These are phyloP conservation scores for Orthosia gracilis DNA, from an alignment of 2,888 invertebrate genomes.

Conservation along the genomic window DNA sequence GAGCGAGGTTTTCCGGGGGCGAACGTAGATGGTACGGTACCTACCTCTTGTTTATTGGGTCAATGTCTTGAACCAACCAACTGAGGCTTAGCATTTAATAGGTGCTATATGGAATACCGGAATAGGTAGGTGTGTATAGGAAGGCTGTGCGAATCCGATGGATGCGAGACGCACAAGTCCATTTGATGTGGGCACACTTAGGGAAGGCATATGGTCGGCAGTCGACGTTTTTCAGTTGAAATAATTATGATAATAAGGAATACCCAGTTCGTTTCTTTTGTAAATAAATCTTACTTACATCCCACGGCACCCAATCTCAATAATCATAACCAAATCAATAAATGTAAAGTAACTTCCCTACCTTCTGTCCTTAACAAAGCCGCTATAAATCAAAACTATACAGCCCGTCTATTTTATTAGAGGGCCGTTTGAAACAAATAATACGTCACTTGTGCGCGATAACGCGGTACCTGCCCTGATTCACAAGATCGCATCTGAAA, in stretches of 20 bases:
- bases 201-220: too few relatives aligned
- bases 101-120: too few relatives aligned
- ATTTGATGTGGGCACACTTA: too few relatives aligned
- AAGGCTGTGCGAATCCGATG: too few relatives aligned
- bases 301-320: conserved; percentile 1
- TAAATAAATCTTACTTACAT: too few relatives aligned
- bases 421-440: conserved; percentile 69
- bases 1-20: neutral
- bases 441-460: conserved; percentile 69
- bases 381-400: conserved; percentile 65
- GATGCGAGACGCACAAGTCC: too few relatives aligned
- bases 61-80: neutral
- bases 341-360: conserved; percentile 24
- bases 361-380: conserved; percentile 28
- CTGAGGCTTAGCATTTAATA: neutral
- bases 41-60: neutral
- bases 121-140: too few relatives aligned
- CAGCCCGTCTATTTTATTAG: conserved; percentile 64
- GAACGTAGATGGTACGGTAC: neutral
- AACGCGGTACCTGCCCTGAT: conserved; percentile 78
- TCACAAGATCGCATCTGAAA: conserved; percentile 85
- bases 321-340: conserved; percentile 28
- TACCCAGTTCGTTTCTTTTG: neutral
- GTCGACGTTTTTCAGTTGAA: too few relatives aligned
- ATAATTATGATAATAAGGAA: too few relatives aligned